phyloP scores from a whole-genome alignment of 2,888 invertebrate species.

The Macropis europaea region DNA sequence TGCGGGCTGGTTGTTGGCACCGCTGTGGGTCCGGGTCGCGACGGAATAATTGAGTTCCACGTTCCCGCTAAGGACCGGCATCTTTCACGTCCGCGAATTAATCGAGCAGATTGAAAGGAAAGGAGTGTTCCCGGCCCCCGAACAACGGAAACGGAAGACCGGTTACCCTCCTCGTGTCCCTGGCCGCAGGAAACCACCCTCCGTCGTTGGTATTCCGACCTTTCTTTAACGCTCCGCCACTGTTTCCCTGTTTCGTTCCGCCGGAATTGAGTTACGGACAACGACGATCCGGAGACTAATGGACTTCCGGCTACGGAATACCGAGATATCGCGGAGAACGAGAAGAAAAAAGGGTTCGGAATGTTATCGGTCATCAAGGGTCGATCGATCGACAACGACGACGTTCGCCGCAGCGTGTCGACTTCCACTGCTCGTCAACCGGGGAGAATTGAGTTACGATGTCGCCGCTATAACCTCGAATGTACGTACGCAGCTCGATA shows the following conservation, averaged over 20 bases:
- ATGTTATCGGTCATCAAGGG: slow-evolving; percentile 57
- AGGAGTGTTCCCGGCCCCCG: neutral
- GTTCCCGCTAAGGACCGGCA: slow-evolving; percentile 52
- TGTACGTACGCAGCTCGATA: slow-evolving; percentile 59
- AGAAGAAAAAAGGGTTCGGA: slow-evolving; percentile 18
- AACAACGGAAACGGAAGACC: neutral
- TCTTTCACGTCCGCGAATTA: slow-evolving; percentile 55
- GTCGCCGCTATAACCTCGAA: slow-evolving; percentile 53
- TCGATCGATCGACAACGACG: slow-evolving; percentile 46
- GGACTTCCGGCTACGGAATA: slow-evolving; percentile 46
- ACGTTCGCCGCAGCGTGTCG: slow-evolving; percentile 37
- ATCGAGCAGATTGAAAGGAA: slow-evolving; percentile 46
- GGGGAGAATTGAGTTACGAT: slow-evolving; percentile 61
- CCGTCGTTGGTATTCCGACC: slow-evolving; percentile 8
- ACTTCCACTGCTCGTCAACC: slow-evolving; percentile 29
- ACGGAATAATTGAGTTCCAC: slow-evolving; percentile 56
- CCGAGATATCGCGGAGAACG: slow-evolving; percentile 4
- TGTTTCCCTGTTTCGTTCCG: slow-evolving; percentile 26
- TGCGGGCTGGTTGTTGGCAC: no score
- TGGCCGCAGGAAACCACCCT: slow-evolving; percentile 14
- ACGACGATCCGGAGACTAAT: slow-evolving; percentile 62
- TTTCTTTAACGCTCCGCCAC: neutral
- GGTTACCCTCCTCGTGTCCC: slow-evolving; percentile 9
- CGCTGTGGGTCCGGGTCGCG: slow-evolving; percentile 4
- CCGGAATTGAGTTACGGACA: slow-evolving; percentile 62